Evolutionary conservation across 1,140 invertebrate species (phyloP).

Genomic region (Drosophila truncata): DNA sequence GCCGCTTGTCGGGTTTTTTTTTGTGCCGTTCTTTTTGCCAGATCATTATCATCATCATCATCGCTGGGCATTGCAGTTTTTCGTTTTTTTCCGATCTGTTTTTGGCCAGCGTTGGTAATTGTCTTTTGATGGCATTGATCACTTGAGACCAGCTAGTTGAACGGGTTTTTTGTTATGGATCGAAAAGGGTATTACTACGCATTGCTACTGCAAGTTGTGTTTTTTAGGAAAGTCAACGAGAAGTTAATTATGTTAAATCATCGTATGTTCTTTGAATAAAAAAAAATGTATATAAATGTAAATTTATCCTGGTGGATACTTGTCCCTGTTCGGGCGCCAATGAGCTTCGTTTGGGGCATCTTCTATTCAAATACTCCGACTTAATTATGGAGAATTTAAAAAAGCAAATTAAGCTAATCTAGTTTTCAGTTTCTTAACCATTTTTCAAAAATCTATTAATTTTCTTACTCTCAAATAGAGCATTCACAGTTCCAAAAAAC

Average conservation of each 20-base stretch:
- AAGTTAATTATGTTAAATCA: background rate
- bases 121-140: constrained; percentile 73
- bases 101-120: constrained; percentile 60
- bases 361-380: background rate
- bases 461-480: background rate
- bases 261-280: background rate
- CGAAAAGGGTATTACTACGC: constrained; percentile 37
- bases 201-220: constrained; percentile 3
- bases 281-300: too few species aligned
- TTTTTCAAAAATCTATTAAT: background rate
- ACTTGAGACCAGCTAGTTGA: constrained; percentile 47
- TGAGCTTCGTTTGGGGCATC: too few species aligned
- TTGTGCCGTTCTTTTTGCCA: constrained; percentile 59
- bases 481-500: constrained; percentile 4
- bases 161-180: constrained; percentile 60
- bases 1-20: constrained; percentile 21
- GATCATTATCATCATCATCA: constrained; percentile 74
- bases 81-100: constrained; percentile 58
- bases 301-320: too few species aligned
- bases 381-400: too few species aligned
- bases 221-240: background rate
- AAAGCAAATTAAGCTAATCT: background rate
- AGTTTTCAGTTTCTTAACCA: background rate
- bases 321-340: background rate
- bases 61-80: constrained; percentile 66